phyloP scores from a whole-genome alignment of 2,888 invertebrate genomes.

The Euplexia lucipara region DNA sequence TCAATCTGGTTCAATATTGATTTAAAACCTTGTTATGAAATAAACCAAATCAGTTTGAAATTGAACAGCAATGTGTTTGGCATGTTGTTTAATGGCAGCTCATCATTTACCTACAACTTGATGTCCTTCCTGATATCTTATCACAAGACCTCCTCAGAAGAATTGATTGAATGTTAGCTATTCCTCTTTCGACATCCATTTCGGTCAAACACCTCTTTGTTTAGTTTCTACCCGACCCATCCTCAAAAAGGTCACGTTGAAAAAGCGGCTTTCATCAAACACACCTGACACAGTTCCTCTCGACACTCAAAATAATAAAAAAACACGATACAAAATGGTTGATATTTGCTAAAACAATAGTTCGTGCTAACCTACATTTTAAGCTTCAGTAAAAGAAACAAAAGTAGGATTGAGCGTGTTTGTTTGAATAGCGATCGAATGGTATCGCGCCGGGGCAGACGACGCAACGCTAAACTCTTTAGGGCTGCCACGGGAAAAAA shows the following conservation, averaged over 20 bases:
- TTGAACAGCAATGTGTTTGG: too few relatives aligned
- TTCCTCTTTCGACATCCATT: background rate
- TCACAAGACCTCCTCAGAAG: background rate
- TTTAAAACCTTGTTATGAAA: too few relatives aligned
- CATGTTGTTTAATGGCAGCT: too few relatives aligned
- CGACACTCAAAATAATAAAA: constrained; percentile 42
- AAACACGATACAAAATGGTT: constrained; percentile 40
- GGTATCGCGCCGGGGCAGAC: constrained; percentile 72
- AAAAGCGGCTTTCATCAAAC: constrained; percentile 31
- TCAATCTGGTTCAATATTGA: too few relatives aligned
- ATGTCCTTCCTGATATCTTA: background rate
- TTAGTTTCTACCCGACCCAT: constrained; percentile 4
- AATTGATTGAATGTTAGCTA: background rate
- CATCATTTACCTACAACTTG: too few relatives aligned
- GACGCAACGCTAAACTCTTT: constrained; percentile 61
- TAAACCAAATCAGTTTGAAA: too few relatives aligned
- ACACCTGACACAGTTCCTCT: constrained; percentile 48
- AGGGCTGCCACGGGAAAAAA: constrained; percentile 35
- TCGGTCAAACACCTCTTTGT: background rate
- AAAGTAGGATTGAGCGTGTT: constrained; percentile 68
- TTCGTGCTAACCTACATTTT: constrained; percentile 63
- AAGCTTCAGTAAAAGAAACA: constrained; percentile 70
- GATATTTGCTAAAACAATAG: constrained; percentile 58
- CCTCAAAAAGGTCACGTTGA: constrained; percentile 20
- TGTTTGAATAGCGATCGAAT: constrained; percentile 77